A percentile compares a stretch with the other conserved stretches of the same genome.
These are phyloP conservation scores for Bombyx mandarina DNA, from an alignment of 1,140 invertebrate genomes.

Conservation along the genomic window DNA sequence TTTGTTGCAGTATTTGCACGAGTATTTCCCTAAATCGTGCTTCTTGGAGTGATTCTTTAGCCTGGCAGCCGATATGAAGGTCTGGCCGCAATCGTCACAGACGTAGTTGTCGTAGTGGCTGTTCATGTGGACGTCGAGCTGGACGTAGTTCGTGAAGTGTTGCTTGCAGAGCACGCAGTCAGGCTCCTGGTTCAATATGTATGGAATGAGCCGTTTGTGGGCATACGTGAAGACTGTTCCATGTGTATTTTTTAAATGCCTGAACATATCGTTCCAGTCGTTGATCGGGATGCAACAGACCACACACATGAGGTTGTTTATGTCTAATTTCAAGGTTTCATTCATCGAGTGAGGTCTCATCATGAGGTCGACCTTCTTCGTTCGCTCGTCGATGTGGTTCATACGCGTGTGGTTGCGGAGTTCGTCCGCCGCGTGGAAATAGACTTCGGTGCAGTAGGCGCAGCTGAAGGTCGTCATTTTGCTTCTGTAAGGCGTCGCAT, in stretches of 20 bases:
- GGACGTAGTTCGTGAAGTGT: slow-evolving; percentile 29
- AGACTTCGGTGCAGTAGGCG: slow-evolving; percentile 35
- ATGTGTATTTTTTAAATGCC: slow-evolving; percentile 31
- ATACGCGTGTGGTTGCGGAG: slow-evolving; percentile 31
- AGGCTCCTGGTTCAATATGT: slow-evolving; percentile 22
- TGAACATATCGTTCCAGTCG: slow-evolving; percentile 45
- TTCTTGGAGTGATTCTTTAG: slow-evolving; percentile 39
- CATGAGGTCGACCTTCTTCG: slow-evolving; percentile 23
- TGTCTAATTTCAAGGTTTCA: slow-evolving; percentile 43
- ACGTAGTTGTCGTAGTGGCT: slow-evolving; percentile 49
- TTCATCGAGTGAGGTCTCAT: slow-evolving; percentile 37
- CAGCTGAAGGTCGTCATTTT: slow-evolving; percentile 35
- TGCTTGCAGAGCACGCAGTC: slow-evolving; percentile 36
- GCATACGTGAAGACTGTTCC: slow-evolving; percentile 31
- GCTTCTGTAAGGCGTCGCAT: slow-evolving; percentile 44
- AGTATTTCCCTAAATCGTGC: slow-evolving; percentile 29
- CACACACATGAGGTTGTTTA: slow-evolving; percentile 32
- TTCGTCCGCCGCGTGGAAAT: slow-evolving; percentile 31
- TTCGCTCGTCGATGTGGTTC: slow-evolving; percentile 24
- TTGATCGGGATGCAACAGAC: slow-evolving; percentile 23
- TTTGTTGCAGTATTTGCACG: slow-evolving; percentile 37
- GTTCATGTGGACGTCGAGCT: slow-evolving; percentile 52
- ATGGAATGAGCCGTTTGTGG: slow-evolving; percentile 40
- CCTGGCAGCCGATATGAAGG: slow-evolving; percentile 28
- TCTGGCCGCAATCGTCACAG: slow-evolving; percentile 46